Evolutionary conservation across 2,797 vertebrate species (phyloP).

Genomic region (Rhinoraja longicauda): DNA sequence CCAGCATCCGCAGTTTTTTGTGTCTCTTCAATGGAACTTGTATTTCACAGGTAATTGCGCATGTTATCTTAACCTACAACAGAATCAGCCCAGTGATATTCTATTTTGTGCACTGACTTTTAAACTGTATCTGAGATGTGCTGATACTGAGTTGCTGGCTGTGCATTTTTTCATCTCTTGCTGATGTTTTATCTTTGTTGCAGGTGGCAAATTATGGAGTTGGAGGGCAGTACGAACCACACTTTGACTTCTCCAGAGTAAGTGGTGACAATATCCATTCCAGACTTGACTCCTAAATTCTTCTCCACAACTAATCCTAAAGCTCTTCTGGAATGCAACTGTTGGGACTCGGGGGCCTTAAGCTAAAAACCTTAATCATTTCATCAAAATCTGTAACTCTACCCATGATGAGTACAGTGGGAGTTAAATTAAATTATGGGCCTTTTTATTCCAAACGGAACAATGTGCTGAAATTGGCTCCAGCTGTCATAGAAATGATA

Average conservation of each 20-base stretch:
- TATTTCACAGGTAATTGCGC: neutral
- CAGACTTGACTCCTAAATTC: neutral
- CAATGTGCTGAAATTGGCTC: neutral
- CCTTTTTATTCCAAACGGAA: neutral
- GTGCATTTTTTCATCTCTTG: no score
- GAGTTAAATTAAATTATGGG: neutral
- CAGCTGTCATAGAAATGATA: neutral
- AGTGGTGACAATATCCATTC: conserved; percentile 50
- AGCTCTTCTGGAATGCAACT: neutral
- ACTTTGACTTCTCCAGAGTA: conserved; percentile 97
- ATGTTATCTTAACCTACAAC: neutral
- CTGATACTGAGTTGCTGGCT: neutral
- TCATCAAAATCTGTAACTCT: neutral
- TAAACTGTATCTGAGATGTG: neutral
- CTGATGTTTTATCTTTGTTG: neutral
- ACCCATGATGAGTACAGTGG: neutral
- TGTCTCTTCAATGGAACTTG: no score
- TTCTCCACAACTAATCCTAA: neutral
- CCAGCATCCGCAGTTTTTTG: no score
- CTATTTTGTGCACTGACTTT: neutral
- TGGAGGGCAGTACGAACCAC: conserved; percentile 95
- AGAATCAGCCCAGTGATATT: neutral
- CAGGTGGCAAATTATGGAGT: conserved; percentile 97
- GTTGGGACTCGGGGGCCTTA: neutral
- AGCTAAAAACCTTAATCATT: neutral